Base-by-base conservation (phyloP, 1,140 invertebrate genomes). In the Macrostomum lignano region DNA sequence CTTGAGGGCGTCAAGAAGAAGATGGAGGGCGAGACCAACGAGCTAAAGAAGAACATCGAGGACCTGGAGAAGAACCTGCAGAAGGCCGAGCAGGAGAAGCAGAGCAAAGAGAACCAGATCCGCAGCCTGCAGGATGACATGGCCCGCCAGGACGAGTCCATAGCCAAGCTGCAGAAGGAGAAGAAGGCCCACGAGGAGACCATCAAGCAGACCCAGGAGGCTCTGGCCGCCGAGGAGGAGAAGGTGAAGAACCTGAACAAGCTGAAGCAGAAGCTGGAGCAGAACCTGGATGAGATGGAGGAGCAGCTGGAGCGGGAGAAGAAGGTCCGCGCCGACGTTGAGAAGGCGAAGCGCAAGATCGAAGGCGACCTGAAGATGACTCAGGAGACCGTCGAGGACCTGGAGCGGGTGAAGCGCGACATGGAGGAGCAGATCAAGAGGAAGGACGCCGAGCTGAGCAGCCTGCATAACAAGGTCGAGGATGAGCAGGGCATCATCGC, bases 231-330 rank as follows among this genome's bases (percentile, higher is more conserved):
- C 40, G 76, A 84, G 45, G 88, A 96, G 61, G 88, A 98, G 63
- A 96, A 96, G 63, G 76, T 86, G 47, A 94, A 94, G 65, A 86
- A 96, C 64, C 69, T 94, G 47, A 94, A 79, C 67, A 94, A 94
- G 62, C 77, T 94, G 37, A 94, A 94, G 65, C 68, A 75, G 45
- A 96, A 94, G 64, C 65, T 94, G 45, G 86, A 96, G 64, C 77
- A 86, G 54, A 91, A 81, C 44, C 68, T 96, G 35, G 84, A 93
- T 21, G 32, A 33, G 32, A 33, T 33, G 32, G 32, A 33, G 15
- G 32, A 14, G 52, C 81, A 76, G 25, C 62, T 96, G 36, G 82
- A 91, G 61, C 76, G 84, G 46, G 88, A 96, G 62, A 93, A 94
- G 74, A 93, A 94, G 68, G 67, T 84, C 38, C 74, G 73, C 44